Percentiles rank a stretch among this genome's conserved stretches.
Conservation (phyloP, 37 sponge, comb jelly and placozoan species). For the Eunapius fragilis region DNA sequence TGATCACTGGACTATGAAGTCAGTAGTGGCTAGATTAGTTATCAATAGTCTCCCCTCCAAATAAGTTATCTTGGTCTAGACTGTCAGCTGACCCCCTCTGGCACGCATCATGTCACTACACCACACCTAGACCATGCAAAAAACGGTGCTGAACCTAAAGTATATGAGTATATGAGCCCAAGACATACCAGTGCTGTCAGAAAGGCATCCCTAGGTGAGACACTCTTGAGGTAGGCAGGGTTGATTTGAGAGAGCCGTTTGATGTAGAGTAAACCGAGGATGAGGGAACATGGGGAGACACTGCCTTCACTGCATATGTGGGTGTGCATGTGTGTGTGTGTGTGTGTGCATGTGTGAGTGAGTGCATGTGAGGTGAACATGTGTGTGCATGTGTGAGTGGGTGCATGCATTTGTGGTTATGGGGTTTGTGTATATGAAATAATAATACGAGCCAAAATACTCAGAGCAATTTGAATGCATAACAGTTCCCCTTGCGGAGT, state of each 20-base stretch:
- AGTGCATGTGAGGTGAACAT: constrained; percentile 17
- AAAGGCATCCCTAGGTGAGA: constrained; percentile 63
- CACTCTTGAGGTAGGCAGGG: constrained; percentile 31
- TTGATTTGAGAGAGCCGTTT: constrained; percentile 54
- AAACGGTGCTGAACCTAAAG: too few relatives aligned
- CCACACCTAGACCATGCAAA: too few relatives aligned
- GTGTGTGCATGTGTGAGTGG: constrained; percentile 29
- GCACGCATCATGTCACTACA: too few relatives aligned
- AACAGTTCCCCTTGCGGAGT: too few relatives aligned
- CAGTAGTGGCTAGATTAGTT: too few relatives aligned
- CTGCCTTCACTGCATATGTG: constrained; percentile 49
- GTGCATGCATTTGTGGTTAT: constrained; percentile 17
- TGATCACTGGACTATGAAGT: too few relatives aligned
- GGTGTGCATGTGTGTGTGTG: constrained; percentile 19
- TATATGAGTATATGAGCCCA: too few relatives aligned
- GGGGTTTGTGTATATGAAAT: background rate
- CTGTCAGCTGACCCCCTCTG: too few relatives aligned
- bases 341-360: constrained; percentile 38
- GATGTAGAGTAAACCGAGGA: constrained; percentile 77
- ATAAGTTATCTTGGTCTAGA: too few relatives aligned
- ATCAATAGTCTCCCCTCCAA: too few relatives aligned
- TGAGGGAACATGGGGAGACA: constrained; percentile 71
- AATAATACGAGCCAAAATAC: too few relatives aligned
- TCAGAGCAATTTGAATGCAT: too few relatives aligned
- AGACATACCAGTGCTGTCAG: constrained; percentile 64